Base-by-base conservation (phyloP, 2,113 vertebrate species). In the Microcebus lehilahytsara region DNA sequence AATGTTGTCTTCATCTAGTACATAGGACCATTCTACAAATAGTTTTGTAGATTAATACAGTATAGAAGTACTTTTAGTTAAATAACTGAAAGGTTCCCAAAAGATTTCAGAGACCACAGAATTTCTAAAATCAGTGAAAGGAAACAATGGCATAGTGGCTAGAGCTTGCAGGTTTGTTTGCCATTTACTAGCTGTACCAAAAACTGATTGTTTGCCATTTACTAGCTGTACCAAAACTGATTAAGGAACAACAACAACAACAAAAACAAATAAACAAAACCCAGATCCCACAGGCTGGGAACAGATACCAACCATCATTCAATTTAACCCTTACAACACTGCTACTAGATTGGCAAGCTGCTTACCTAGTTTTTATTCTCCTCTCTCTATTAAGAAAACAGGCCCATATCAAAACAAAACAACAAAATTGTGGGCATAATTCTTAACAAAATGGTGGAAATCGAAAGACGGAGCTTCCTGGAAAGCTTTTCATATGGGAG, bases 91-190 rank as follows among this genome's bases (percentile, higher is more conserved):
- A 37, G 27, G 30, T 40, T 58, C 11, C 19, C 66, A 81, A 80
- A 62, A 64, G 17, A 58, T 69, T 58, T 69, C 84, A 74, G 56
- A 85, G n/a, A 83, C 64, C 62, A 66, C 0, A 74, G 27, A 90
- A 78, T 93, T 83, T 83, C 60, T 91, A 89, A 96, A 94, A 89
- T 20, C 87, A 93, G 58, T 13, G 51, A 80, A 74, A 77, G 60
- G 34, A 32, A 89, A 56, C 67, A 71, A 40, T 17, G 11, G 40
- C 51, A 19, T 40, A 34, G 13, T 53, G 66, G 62, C 77, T 23
- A 79, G 49, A 85, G 19, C 64, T 72, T 89, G 37, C 56, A 42
- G 23, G 66, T 2, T 46, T 49, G 12, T 69, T 86, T 95, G 80
- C 62, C 56, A 72, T 60, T 87, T 67, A 93, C 42, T 42, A 42